These are phyloP conservation scores for Apotomis betuletana DNA, from an alignment of 2,888 invertebrate genomes.

Conservation along the genomic window DNA sequence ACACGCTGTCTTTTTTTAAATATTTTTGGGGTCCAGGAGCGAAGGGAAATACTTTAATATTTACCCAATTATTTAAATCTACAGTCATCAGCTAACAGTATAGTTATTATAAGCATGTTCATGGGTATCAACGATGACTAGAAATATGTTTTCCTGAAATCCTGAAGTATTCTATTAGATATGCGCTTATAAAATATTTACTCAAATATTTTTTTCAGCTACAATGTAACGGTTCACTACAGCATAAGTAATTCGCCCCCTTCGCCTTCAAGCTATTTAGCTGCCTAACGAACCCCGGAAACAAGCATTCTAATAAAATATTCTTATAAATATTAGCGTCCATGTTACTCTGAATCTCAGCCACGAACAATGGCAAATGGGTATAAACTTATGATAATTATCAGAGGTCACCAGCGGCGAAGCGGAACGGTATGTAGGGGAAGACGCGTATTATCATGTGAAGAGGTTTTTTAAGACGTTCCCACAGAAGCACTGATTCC, in stretches of 20 bases:
- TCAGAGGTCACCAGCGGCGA: slow-evolving; percentile 74
- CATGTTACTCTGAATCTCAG: slow-evolving; percentile 68
- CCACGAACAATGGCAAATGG: slow-evolving; percentile 74
- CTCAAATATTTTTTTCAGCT: neutral
- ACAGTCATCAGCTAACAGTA: too few species aligned
- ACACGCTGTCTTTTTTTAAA: too few species aligned
- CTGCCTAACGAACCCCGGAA: slow-evolving; percentile 37
- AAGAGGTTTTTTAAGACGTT: slow-evolving; percentile 80
- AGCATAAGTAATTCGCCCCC: neutral
- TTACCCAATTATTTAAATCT: too few species aligned
- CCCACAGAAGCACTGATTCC: slow-evolving; percentile 79
- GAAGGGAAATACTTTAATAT: too few species aligned
- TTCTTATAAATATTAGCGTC: slow-evolving; percentile 60
- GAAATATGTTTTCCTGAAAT: too few species aligned
- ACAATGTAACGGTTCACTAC: slow-evolving; percentile 8
- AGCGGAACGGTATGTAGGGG: slow-evolving; percentile 79
- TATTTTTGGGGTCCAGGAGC: too few species aligned
- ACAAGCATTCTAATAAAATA: slow-evolving; percentile 56
- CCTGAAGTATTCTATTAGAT: too few species aligned
- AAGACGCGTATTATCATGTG: slow-evolving; percentile 78
- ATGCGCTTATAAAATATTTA: neutral
- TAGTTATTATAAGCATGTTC: too few species aligned
- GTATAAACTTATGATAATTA: slow-evolving; percentile 78
- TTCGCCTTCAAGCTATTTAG: slow-evolving; percentile 17
- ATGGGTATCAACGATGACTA: too few species aligned